Evolutionary conservation across 2,113 vertebrate genomes (phyloP), one percentile per base, ranked within the genome.

Genomic region (Leucoraja erinaceus): DNA sequence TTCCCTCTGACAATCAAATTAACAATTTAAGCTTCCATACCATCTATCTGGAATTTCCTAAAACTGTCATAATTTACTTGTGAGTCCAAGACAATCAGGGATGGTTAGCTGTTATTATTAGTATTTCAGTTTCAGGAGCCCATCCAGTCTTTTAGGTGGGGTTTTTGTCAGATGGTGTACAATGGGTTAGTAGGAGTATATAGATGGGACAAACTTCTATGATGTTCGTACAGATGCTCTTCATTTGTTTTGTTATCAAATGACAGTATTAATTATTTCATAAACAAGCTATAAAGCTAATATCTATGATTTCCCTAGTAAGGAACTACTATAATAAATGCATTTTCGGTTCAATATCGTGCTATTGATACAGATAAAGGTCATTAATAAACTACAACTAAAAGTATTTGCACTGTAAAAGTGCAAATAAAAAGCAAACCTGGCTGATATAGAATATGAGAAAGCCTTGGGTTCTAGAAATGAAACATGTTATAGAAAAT

Each of bases 331-430:
- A 11, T 61, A 63, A 63, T n/a, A 63, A 88, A 31, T 86, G 56
- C 28, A 63, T n/a, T 31, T 83, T 63, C 18, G 28, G 20, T 66
- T 56, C 8, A 25, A 28, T 25, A 56, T 59, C 56, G 1, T 84
- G 54, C 81, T 1, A 3, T n/a, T 84, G 25, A 25, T 59, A 28
- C 83, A 88, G 63, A 31, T 63, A 5, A 88, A 66, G 25, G 11
- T 28, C 31, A 88, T 31, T 18, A 25, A 61, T 84, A n/a, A 88
- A 88, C 83, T 88, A 88, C 83, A 66, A 88, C 83, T 88, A 88
- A 88, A 72, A 66, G 83, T 88, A 59, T 66, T 63, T 88, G 83
- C 59, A 4, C n/a, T 88, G 63, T 31, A 18, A 31, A 88, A 14
- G 28, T n/a, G 61, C 63, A 63, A 88, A 61, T 72, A 61, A 63